Percentiles rank a stretch among this genome's conserved stretches.
phyloP scores from a whole-genome alignment of 2,888 invertebrate genomes.

The Lasioglossum pauxillum region DNA sequence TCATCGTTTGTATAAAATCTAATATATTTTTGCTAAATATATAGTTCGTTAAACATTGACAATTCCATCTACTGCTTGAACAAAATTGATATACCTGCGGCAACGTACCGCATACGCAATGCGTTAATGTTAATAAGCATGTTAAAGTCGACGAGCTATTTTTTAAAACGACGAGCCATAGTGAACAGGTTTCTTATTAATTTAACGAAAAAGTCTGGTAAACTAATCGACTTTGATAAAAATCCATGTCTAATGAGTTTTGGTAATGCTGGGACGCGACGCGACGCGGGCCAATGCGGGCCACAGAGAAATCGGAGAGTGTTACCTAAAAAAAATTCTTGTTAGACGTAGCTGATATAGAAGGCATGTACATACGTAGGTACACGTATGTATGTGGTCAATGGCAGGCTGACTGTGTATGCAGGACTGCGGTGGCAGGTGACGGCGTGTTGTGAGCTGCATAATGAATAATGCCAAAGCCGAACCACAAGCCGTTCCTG shows the following conservation, averaged over 20 bases:
- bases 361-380: conserved; percentile 43
- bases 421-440: conserved; percentile 77
- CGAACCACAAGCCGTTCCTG: conserved; percentile 82
- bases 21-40: too few relatives aligned
- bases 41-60: too few relatives aligned
- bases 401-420: conserved; percentile 68
- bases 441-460: conserved; percentile 83
- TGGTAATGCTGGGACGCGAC: background rate
- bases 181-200: background rate
- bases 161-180: background rate
- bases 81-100: too few relatives aligned
- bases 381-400: conserved; percentile 67
- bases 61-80: too few relatives aligned
- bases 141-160: background rate
- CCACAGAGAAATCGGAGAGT: conserved; percentile 10
- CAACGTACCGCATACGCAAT: too few relatives aligned
- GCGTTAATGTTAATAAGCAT: background rate
- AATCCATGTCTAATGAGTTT: conserved; percentile 8
- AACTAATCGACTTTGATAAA: conserved; percentile 2
- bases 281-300: background rate
- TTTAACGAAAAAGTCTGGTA: background rate
- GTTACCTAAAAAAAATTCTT: conserved; percentile 43
- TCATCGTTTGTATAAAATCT: too few relatives aligned
- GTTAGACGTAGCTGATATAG: conserved; percentile 48
- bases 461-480: conserved; percentile 83